phyloP scores from a whole-genome alignment of 2,797 vertebrate species.

The Melanotaenia nigrans region DNA sequence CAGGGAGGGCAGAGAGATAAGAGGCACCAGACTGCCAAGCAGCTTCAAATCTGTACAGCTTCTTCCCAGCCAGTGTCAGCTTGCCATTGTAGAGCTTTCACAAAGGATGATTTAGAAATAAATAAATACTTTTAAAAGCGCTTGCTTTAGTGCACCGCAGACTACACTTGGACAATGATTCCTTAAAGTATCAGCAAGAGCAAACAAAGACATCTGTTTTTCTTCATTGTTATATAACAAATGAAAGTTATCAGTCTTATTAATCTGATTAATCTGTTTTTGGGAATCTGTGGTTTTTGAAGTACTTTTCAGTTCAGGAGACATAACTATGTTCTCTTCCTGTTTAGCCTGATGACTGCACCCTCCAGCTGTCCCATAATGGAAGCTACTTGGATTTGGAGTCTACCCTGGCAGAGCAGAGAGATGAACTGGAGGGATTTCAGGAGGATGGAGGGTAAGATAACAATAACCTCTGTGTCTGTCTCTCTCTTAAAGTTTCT shows the following conservation, averaged over 20 bases:
- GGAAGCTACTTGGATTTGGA: slow-evolving; percentile 98
- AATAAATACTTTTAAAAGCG: neutral
- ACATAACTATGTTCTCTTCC: slow-evolving; percentile 42
- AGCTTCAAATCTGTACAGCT: slow-evolving; percentile 31
- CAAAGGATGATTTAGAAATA: slow-evolving; percentile 39
- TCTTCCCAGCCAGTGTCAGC: slow-evolving; percentile 35
- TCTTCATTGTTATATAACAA: neutral
- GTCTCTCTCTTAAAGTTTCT: slow-evolving; percentile 18
- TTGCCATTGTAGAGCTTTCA: slow-evolving; percentile 44
- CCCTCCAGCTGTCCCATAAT: slow-evolving; percentile 94
- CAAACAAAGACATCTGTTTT: neutral
- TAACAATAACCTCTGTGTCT: slow-evolving; percentile 25
- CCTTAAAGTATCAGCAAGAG: neutral
- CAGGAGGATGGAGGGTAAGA: slow-evolving; percentile 96
- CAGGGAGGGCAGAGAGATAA: slow-evolving; percentile 49
- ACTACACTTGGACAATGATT: neutral
- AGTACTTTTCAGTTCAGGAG: slow-evolving; percentile 2
- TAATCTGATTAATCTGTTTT: neutral
- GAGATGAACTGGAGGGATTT: slow-evolving; percentile 95
- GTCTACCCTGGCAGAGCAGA: slow-evolving; percentile 94
- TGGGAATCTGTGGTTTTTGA: neutral
- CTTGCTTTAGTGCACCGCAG: neutral
- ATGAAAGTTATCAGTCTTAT: neutral
- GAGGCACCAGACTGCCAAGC: slow-evolving; percentile 49
- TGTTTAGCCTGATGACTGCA: slow-evolving; percentile 92